Percentiles rank a stretch among this genome's conserved stretches.
These are phyloP conservation scores for Oophaga pumilio DNA, from an alignment of 2,113 vertebrate genomes.

Conservation along the genomic window DNA sequence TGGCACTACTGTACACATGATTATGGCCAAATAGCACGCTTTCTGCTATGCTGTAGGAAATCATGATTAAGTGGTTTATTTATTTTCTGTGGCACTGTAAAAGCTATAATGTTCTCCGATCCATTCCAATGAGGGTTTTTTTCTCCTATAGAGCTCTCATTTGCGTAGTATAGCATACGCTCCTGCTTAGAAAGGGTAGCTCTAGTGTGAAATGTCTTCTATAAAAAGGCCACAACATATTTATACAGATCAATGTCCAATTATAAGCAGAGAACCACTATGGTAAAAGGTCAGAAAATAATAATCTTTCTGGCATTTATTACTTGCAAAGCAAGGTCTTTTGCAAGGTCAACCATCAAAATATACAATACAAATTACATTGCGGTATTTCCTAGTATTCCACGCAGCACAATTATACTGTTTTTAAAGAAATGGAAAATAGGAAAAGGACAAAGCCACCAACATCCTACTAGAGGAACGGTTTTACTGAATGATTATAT, in stretches of 20 bases:
- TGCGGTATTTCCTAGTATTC: conserved; percentile 61
- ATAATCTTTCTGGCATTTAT: conserved; percentile 63
- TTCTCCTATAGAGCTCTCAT: conserved; percentile 3
- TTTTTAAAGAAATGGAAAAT: conserved; percentile 62
- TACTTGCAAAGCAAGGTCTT: conserved; percentile 67
- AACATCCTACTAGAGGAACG: conserved; percentile 61
- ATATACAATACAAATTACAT: conserved; percentile 66
- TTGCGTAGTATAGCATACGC: conserved; percentile 23
- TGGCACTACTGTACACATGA: conserved; percentile 52
- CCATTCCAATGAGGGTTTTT: neutral
- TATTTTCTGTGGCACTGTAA: conserved; percentile 43
- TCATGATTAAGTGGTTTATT: conserved; percentile 47
- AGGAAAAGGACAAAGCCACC: conserved; percentile 22
- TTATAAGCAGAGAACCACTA: conserved; percentile 63
- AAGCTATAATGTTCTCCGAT: conserved; percentile 47
- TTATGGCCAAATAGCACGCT: conserved; percentile 50
- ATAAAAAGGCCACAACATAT: conserved; percentile 51
- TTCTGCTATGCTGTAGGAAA: conserved; percentile 24
- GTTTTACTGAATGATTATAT: conserved; percentile 67
- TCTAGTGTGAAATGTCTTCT: conserved; percentile 43
- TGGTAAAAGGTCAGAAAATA: conserved; percentile 63
- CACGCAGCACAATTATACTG: conserved; percentile 55
- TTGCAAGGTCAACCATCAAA: conserved; percentile 70
- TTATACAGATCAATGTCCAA: conserved; percentile 68
- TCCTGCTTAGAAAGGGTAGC: conserved; percentile 43